Percentiles rank a stretch among this genome's conserved stretches.
Evolutionary conservation across 1,140 invertebrate species (phyloP).

Genomic region (Battus philenor): DNA sequence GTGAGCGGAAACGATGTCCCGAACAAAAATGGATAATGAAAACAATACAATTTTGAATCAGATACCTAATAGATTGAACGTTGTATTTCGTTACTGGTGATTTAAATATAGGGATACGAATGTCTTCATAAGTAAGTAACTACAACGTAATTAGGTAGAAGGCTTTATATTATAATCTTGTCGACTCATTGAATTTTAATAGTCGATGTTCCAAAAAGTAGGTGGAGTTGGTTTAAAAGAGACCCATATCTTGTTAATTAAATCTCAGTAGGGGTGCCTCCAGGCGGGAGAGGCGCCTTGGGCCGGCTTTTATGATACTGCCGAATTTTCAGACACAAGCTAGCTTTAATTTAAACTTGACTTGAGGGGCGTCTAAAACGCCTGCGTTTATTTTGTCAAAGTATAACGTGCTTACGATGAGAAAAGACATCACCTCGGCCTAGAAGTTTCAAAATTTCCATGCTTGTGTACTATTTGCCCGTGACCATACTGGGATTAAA

Average conservation of each 20-base stretch:
- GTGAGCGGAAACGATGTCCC: conserved; percentile 63
- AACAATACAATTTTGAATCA: conserved; percentile 68
- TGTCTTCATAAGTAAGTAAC: conserved; percentile 26
- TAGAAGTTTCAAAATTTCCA: too few species aligned
- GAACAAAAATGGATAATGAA: conserved; percentile 68
- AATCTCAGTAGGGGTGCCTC: conserved; percentile 64
- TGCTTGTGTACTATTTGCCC: neutral
- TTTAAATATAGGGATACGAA: conserved; percentile 18
- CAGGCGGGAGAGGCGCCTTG: conserved; percentile 41
- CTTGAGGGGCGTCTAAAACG: conserved; percentile 44
- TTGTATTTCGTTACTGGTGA: conserved; percentile 33
- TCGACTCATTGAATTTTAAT: conserved; percentile 54
- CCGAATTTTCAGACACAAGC: conserved; percentile 59
- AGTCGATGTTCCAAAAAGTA: conserved; percentile 56
- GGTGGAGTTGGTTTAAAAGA: conserved; percentile 63
- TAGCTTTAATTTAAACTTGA: conserved; percentile 65
- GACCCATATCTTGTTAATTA: conserved; percentile 74
- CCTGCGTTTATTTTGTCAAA: conserved; percentile 38
- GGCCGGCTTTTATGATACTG: conserved; percentile 51
- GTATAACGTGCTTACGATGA: conserved; percentile 28
- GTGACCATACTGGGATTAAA: too few species aligned
- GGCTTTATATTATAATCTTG: conserved; percentile 41
- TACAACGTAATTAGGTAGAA: conserved; percentile 17
- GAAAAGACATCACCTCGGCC: conserved; percentile 11
- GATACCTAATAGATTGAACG: conserved; percentile 63